A percentile compares a stretch with the other conserved stretches of the same genome.
phyloP scores from a whole-genome alignment of 2,888 invertebrate species.

The Spodoptera picta region DNA sequence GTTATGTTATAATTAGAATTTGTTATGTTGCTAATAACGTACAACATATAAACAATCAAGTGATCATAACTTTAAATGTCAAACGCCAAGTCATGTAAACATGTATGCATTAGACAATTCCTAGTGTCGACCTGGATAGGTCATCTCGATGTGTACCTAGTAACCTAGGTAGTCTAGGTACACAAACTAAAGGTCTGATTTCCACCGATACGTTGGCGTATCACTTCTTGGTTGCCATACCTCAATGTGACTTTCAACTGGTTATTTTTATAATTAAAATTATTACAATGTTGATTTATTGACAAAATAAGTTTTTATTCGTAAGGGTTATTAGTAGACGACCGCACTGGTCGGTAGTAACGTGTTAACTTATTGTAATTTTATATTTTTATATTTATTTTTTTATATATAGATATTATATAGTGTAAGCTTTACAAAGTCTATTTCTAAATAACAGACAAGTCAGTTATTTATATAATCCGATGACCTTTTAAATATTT shows the following conservation, averaged over 20 bases:
- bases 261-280: slow-evolving; percentile 2
- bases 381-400: too few relatives aligned
- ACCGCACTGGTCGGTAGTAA: background rate
- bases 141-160: slow-evolving; percentile 1
- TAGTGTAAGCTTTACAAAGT: background rate
- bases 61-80: slow-evolving; percentile 19
- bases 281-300: background rate
- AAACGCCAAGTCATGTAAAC: slow-evolving; percentile 17
- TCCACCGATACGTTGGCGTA: background rate
- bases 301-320: background rate
- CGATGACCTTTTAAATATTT: slow-evolving; percentile 43
- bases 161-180: background rate
- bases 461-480: too few relatives aligned
- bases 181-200: slow-evolving; percentile 5
- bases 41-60: slow-evolving; percentile 5
- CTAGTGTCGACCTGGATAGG: background rate
- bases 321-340: slow-evolving; percentile 3
- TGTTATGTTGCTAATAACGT: too few relatives aligned
- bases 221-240: slow-evolving; percentile 9
- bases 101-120: slow-evolving; percentile 11
- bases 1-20: too few relatives aligned
- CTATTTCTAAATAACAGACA: background rate
- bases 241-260: slow-evolving; percentile 23
- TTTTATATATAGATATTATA: too few relatives aligned
- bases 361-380: too few relatives aligned